These are phyloP conservation scores for Malachius bipustulatus DNA, from an alignment of 2,888 invertebrate genomes.

Conservation along the genomic window DNA sequence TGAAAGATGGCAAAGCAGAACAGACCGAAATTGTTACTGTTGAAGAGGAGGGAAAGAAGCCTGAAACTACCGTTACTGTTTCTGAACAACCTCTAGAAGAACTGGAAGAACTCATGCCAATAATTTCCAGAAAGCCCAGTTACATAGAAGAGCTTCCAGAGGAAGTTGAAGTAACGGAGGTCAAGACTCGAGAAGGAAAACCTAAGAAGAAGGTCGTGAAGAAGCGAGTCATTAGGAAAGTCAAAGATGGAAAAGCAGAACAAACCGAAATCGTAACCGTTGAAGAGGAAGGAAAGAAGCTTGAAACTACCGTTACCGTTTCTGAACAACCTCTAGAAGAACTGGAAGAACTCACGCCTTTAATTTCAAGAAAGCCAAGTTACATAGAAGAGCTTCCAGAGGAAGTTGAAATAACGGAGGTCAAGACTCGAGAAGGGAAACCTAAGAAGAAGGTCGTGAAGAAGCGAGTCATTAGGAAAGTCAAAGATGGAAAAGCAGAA, in stretches of 20 bases:
- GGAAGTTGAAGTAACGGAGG: constrained; percentile 23
- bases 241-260: constrained; percentile 34
- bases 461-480: constrained; percentile 31
- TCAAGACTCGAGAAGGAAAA: constrained; percentile 23
- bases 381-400: constrained; percentile 29
- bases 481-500: constrained; percentile 36
- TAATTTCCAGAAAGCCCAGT: constrained; percentile 18
- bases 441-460: constrained; percentile 30
- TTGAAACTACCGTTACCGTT: constrained; percentile 20
- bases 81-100: constrained; percentile 18
- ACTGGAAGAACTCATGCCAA: constrained; percentile 21
- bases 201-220: constrained; percentile 19
- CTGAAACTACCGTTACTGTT: constrained; percentile 34
- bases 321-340: constrained; percentile 4
- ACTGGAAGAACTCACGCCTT: constrained; percentile 32
- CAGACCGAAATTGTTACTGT: constrained; percentile 35
- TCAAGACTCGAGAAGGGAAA: constrained; percentile 32
- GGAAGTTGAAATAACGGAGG: constrained; percentile 26
- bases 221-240: constrained; percentile 34
- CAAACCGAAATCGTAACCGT: constrained; percentile 32
- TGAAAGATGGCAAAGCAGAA: constrained; percentile 36
- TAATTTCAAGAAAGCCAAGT: constrained; percentile 13
- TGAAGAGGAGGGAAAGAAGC: constrained; percentile 34
- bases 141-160: constrained; percentile 29
- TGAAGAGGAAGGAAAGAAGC: constrained; percentile 23